Conservation (phyloP, 2,888 invertebrate genomes). For the Machimus atricapillus region DNA sequence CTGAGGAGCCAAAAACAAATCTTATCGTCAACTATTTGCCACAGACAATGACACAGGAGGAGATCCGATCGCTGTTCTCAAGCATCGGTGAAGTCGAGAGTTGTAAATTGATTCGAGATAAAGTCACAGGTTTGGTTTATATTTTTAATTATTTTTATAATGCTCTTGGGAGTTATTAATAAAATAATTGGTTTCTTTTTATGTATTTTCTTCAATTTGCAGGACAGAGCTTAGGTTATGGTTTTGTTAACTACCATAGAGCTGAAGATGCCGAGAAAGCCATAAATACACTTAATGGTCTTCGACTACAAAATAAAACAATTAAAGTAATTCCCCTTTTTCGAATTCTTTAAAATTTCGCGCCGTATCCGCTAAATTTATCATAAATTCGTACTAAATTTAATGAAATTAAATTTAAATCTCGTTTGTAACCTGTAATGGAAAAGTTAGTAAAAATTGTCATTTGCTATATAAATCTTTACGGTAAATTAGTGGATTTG, state of each 20-base stretch:
- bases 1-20: slow-evolving; percentile 93
- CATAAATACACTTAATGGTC: slow-evolving; percentile 96
- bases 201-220: slow-evolving; percentile 22
- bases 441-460: not conserved
- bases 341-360: not conserved
- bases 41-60: slow-evolving; percentile 93
- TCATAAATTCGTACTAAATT: not conserved
- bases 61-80: slow-evolving; percentile 91
- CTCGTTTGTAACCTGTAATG: not conserved
- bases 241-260: slow-evolving; percentile 98
- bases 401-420: no score
- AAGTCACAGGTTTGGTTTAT: slow-evolving; percentile 79
- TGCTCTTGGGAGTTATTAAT: not conserved
- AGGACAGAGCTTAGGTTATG: slow-evolving; percentile 99
- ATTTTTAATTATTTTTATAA: not conserved
- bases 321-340: slow-evolving; percentile 80
- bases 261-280: slow-evolving; percentile 99
- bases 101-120: slow-evolving; percentile 96
- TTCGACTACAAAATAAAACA: slow-evolving; percentile 98
- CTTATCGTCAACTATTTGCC: slow-evolving; percentile 95
- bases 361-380: not conserved
- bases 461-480: not conserved
- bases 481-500: not conserved
- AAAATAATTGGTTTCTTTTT: not conserved
- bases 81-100: slow-evolving; percentile 97